Percentiles rank a stretch among this genome's conserved stretches.
These are phyloP conservation scores for Drosophila cracens DNA, from an alignment of 2,888 invertebrate genomes.

Conservation along the genomic window DNA sequence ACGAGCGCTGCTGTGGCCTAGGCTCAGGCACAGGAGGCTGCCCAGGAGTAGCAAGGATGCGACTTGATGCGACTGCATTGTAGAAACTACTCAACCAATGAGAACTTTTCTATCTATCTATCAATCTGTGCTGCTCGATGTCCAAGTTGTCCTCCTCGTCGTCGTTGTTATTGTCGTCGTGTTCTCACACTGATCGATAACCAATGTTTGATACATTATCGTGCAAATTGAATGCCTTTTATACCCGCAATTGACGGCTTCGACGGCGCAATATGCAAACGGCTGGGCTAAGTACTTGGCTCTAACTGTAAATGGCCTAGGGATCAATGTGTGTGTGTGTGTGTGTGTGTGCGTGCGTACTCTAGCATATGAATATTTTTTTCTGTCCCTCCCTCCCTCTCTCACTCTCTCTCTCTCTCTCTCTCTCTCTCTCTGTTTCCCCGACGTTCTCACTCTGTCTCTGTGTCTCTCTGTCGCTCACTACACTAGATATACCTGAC, in stretches of 20 bases:
- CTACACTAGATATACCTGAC: constrained; percentile 15
- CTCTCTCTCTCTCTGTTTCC: not conserved
- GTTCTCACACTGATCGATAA: constrained; percentile 72
- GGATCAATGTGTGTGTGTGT: constrained; percentile 10
- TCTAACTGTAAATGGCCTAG: constrained; percentile 60
- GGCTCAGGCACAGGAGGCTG: constrained; percentile 30
- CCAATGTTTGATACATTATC: constrained; percentile 77
- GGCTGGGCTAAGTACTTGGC: constrained; percentile 7
- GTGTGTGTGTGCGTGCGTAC: not conserved
- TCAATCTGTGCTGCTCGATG: constrained; percentile 2
- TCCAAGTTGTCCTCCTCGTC: constrained; percentile 2
- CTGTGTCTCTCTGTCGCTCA: not conserved
- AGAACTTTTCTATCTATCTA: constrained; percentile 64
- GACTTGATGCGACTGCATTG: constrained; percentile 37
- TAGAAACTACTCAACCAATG: constrained; percentile 64
- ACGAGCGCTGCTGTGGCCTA: constrained; percentile 24
- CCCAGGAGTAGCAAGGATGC: constrained; percentile 52
- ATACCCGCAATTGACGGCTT: constrained; percentile 56
- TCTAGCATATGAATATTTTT: not conserved
- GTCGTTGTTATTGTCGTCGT: constrained; percentile 7
- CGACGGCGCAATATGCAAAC: not conserved
- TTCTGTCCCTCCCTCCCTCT: no score
- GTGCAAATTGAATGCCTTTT: constrained; percentile 64
- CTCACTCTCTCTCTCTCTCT: not conserved
- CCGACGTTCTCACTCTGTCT: no score